phyloP scores from a whole-genome alignment of 2,888 invertebrate genomes.

The Carterocephalus palaemon region DNA sequence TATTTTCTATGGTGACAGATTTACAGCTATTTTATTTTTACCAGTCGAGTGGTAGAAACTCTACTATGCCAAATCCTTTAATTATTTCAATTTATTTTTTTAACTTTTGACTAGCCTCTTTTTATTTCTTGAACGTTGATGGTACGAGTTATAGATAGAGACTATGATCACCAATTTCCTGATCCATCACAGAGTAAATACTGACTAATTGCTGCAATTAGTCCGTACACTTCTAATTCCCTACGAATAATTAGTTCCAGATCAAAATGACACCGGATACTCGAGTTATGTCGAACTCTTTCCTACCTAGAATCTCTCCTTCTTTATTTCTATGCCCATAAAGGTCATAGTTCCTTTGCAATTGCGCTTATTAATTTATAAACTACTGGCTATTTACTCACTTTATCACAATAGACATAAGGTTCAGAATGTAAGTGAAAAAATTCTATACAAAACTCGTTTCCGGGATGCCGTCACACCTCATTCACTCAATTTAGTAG shows the following conservation, averaged over 20 bases:
- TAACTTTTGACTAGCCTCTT: no score
- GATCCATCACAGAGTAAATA: slow-evolving; percentile 4
- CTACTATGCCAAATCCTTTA: no score
- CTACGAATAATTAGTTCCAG: slow-evolving; percentile 38
- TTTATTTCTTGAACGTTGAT: no score
- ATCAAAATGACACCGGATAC: slow-evolving; percentile 40
- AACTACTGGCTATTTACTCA: slow-evolving; percentile 10
- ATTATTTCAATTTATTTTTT: no score
- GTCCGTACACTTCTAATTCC: slow-evolving; percentile 2
- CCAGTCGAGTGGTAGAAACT: no score
- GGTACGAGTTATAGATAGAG: not conserved
- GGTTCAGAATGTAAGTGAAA: slow-evolving; percentile 26
- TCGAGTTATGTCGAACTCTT: slow-evolving; percentile 39
- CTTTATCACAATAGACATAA: slow-evolving; percentile 25
- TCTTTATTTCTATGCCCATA: not conserved
- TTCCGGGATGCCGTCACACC: slow-evolving; percentile 39
- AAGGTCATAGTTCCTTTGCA: not conserved
- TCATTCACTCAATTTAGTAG: slow-evolving; percentile 46
- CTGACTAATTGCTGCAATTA: slow-evolving; percentile 14
- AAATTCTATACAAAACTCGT: slow-evolving; percentile 1
- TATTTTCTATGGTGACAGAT: no score
- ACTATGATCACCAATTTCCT: slow-evolving; percentile 16
- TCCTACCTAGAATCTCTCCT: slow-evolving; percentile 20
- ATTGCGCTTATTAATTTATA: slow-evolving; percentile 7
- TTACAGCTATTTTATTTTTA: no score